These are phyloP conservation scores for Drosophila longiperda DNA, from an alignment of 2,888 invertebrate species.

Conservation along the genomic window DNA sequence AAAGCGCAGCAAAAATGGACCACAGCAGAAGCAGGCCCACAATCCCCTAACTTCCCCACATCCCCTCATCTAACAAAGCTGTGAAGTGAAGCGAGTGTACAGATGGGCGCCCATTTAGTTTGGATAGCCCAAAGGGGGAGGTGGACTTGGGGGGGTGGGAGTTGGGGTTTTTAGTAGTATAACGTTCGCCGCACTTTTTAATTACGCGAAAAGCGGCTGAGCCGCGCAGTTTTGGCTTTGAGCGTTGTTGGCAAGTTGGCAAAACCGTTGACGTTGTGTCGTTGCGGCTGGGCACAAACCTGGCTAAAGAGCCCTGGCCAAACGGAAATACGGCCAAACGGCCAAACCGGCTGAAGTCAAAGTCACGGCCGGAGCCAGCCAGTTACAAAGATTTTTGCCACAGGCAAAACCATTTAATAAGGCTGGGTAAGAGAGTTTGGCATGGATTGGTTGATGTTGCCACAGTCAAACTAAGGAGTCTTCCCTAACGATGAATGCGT, in stretches of 20 bases:
- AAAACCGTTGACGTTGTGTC: slow-evolving; percentile 53
- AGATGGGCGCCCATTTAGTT: slow-evolving; percentile 47
- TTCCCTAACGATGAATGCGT: slow-evolving; percentile 3
- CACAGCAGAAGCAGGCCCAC: slow-evolving; percentile 30
- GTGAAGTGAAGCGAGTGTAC: slow-evolving; percentile 59
- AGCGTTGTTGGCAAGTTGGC: slow-evolving; percentile 32
- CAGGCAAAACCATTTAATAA: slow-evolving; percentile 73
- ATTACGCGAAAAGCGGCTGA: slow-evolving; percentile 80
- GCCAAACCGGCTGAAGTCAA: slow-evolving; percentile 38
- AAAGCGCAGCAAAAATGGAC: slow-evolving; percentile 76
- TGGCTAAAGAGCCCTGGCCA: slow-evolving; percentile 25
- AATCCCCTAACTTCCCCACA: not conserved
- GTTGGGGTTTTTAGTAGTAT: slow-evolving; percentile 22
- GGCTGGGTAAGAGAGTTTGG: slow-evolving; percentile 37
- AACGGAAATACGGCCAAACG: slow-evolving; percentile 16
- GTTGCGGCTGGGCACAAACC: slow-evolving; percentile 45
- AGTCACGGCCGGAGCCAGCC: slow-evolving; percentile 53
- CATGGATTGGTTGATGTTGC: slow-evolving; percentile 5
- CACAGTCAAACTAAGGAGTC: slow-evolving; percentile 8
- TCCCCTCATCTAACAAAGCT: slow-evolving; percentile 47
- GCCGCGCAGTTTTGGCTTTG: slow-evolving; percentile 80
- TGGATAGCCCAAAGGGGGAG: not conserved
- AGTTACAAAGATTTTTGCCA: slow-evolving; percentile 68
- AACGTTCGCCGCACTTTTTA: slow-evolving; percentile 74
- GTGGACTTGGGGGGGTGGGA: not conserved